A percentile compares a stretch with the other conserved stretches of the same genome.
Evolutionary conservation across 2,888 invertebrate genomes (phyloP).

Genomic region (Aricia artaxerxes): DNA sequence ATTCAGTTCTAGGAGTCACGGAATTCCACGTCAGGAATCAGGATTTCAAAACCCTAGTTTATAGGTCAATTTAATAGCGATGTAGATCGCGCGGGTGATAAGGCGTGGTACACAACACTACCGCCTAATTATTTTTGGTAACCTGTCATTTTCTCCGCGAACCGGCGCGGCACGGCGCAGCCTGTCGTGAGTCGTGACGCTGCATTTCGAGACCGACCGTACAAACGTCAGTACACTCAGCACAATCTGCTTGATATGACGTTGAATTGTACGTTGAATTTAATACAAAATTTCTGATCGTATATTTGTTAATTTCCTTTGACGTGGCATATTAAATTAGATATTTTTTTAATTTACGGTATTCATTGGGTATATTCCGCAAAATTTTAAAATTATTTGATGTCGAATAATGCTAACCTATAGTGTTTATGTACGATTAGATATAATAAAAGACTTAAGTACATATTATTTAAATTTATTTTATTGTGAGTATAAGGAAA

Average conservation of each 20-base stretch:
- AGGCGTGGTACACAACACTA: not conserved
- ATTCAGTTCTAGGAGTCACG: not conserved
- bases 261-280: not conserved
- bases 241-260: conserved; percentile 2
- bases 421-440: no score
- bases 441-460: no score
- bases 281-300: not conserved
- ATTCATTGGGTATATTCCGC: no score
- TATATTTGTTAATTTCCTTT: not conserved
- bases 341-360: not conserved
- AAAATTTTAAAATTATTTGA: no score
- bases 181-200: conserved; percentile 18
- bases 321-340: not conserved
- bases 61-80: not conserved
- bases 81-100: conserved; percentile 4
- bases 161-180: not conserved
- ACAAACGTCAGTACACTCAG: conserved; percentile 23
- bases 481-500: not conserved
- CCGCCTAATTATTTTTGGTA: conserved; percentile 18
- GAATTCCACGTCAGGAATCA: not conserved
- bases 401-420: no score
- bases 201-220: not conserved
- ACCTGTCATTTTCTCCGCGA: conserved; percentile 21
- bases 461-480: not conserved
- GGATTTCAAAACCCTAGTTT: not conserved